Conservation (phyloP, 2,113 vertebrate species). For the Sebastes fasciatus region DNA sequence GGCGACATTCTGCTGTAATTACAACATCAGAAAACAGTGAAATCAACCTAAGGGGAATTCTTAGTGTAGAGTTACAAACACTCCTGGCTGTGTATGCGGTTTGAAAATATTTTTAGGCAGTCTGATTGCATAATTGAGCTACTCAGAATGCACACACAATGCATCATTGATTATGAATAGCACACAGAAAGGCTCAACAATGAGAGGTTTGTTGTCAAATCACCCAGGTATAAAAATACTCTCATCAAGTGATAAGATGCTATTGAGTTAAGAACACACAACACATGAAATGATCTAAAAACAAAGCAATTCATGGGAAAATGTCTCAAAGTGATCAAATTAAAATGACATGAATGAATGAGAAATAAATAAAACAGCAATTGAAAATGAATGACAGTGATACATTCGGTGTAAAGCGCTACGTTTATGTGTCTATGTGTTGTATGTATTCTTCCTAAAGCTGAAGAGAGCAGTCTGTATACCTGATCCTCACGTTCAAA, state of each 20-base stretch:
- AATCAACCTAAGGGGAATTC: slow-evolving; percentile 11
- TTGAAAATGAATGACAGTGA: slow-evolving; percentile 25
- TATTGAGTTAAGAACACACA: background rate
- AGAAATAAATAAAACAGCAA: slow-evolving; percentile 32
- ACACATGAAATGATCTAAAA: slow-evolving; percentile 13
- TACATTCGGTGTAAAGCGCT: slow-evolving; percentile 4
- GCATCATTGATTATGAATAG: background rate
- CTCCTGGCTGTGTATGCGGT: background rate
- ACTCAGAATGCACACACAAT: background rate
- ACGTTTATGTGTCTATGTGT: background rate
- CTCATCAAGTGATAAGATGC: background rate
- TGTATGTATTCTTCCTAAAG: slow-evolving; percentile 29
- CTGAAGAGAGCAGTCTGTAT: slow-evolving; percentile 76
- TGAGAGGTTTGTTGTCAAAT: background rate
- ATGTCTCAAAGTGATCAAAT: slow-evolving; percentile 6
- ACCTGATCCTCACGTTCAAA: slow-evolving; percentile 92
- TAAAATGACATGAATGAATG: slow-evolving; percentile 46
- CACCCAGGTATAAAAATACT: background rate
- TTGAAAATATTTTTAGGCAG: background rate
- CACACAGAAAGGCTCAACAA: background rate
- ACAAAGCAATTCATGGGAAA: slow-evolving; percentile 9
- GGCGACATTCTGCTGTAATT: slow-evolving; percentile 1
- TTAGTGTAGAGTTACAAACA: background rate
- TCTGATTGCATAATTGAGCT: background rate
- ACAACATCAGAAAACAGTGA: background rate